Evolutionary conservation across 1,140 invertebrate genomes (phyloP).

Genomic region (Saccostrea cuccullata): DNA sequence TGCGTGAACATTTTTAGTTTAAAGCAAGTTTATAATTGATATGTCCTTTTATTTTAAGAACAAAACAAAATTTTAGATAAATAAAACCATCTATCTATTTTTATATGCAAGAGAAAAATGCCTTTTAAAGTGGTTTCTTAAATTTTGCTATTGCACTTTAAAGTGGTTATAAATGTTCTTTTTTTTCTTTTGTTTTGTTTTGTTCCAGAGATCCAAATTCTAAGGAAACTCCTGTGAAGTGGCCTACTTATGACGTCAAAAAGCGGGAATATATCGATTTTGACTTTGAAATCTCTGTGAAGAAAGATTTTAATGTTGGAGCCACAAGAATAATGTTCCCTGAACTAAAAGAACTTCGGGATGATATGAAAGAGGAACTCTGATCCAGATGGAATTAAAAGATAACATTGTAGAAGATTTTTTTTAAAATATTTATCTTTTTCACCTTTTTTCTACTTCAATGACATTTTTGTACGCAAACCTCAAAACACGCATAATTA

Average conservation of each 20-base stretch:
- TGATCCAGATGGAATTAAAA: neutral
- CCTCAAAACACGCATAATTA: no score
- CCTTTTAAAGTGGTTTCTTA: no score
- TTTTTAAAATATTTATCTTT: neutral
- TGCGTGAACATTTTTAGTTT: no score
- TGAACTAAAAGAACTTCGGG: neutral
- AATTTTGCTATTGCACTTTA: no score
- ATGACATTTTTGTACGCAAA: neutral
- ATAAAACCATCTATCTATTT: no score
- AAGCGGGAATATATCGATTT: conserved; percentile 21
- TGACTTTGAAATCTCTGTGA: conserved; percentile 6
- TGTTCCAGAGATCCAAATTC: conserved; percentile 18
- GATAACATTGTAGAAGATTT: neutral
- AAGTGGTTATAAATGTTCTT: neutral
- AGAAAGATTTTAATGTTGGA: conserved; percentile 10
- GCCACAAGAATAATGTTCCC: conserved; percentile 2
- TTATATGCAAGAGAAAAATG: no score
- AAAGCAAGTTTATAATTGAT: no score
- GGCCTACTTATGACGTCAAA: neutral
- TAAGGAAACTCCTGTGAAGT: neutral
- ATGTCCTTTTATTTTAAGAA: no score
- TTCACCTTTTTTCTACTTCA: neutral
- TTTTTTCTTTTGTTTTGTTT: no score
- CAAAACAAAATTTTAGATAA: no score
- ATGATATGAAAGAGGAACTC: neutral